phyloP scores from a whole-genome alignment of 1,140 invertebrate species.

The Manduca sexta region DNA sequence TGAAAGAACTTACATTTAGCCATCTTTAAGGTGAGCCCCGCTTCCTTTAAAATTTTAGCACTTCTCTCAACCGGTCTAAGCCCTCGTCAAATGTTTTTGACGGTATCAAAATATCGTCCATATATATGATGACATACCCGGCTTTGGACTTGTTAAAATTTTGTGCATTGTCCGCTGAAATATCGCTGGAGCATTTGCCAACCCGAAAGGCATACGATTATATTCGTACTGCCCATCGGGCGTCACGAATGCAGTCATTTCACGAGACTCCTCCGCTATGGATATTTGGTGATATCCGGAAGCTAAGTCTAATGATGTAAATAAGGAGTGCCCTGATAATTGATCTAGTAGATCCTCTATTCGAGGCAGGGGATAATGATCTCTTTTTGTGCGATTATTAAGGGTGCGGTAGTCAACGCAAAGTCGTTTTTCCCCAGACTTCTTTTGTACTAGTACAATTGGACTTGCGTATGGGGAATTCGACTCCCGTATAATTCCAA shows the following conservation, averaged over 20 bases:
- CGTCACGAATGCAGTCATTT: no score
- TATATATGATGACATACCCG: conserved; percentile 4
- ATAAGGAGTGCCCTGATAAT: background rate
- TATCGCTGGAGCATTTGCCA: conserved; percentile 2
- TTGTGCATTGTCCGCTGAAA: conserved; percentile 4
- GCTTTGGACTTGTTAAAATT: background rate
- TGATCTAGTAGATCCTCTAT: conserved; percentile 1
- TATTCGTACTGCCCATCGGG: no score
- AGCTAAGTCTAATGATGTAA: background rate
- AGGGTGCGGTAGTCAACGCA: background rate
- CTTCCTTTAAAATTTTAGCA: conserved; percentile 1
- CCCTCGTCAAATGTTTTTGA: conserved; percentile 5
- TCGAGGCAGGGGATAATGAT: background rate
- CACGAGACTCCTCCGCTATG: no score
- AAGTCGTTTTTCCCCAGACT: background rate
- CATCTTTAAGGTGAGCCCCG: conserved; percentile 28
- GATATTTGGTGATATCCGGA: no score
- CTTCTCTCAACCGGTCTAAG: conserved; percentile 4
- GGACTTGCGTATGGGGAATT: conserved; percentile 3
- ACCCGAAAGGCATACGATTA: background rate
- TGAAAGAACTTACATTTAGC: conserved; percentile 37
- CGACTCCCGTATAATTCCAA: conserved; percentile 1
- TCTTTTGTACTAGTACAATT: conserved; percentile 3
- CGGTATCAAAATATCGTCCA: background rate
- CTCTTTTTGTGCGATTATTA: background rate